These are phyloP conservation scores for Thunnus albacares DNA, from an alignment of 2,797 vertebrate species.

Conservation along the genomic window DNA sequence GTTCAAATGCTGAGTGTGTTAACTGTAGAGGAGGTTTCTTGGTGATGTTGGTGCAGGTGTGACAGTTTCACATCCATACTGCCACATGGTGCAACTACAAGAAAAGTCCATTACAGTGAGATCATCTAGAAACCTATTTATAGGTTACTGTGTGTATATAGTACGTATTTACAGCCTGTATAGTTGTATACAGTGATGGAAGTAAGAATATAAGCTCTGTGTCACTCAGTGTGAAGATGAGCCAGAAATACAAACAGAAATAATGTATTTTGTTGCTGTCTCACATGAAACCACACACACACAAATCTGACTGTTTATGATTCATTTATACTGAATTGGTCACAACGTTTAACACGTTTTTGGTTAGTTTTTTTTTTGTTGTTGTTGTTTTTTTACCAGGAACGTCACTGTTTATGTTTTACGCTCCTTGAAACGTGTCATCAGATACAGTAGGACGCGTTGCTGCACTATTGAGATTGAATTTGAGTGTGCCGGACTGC, in stretches of 20 bases:
- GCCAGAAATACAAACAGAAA: not conserved
- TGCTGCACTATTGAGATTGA: not conserved
- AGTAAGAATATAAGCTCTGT: not conserved
- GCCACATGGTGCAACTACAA: constrained; percentile 34
- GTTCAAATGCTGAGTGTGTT: not conserved
- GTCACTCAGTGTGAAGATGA: not conserved
- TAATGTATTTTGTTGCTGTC: not conserved
- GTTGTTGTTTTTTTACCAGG: not conserved
- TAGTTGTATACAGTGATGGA: not conserved
- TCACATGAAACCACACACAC: not conserved
- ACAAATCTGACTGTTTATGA: not conserved
- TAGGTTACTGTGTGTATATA: not conserved
- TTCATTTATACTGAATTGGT: not conserved
- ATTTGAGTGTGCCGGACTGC: not conserved
- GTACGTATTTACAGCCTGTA: not conserved
- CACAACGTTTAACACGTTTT: too few relatives aligned
- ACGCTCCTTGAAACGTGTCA: not conserved
- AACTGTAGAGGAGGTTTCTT: not conserved
- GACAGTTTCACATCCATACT: not conserved
- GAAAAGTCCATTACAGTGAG: constrained; percentile 27
- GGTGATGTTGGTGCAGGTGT: not conserved
- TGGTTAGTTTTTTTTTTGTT: too few relatives aligned
- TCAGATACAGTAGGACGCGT: not conserved
- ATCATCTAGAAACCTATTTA: not conserved
- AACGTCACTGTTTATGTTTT: not conserved